Evolutionary conservation across 2,888 invertebrate genomes (phyloP).

Genomic region (Stictocephala bisonia): DNA sequence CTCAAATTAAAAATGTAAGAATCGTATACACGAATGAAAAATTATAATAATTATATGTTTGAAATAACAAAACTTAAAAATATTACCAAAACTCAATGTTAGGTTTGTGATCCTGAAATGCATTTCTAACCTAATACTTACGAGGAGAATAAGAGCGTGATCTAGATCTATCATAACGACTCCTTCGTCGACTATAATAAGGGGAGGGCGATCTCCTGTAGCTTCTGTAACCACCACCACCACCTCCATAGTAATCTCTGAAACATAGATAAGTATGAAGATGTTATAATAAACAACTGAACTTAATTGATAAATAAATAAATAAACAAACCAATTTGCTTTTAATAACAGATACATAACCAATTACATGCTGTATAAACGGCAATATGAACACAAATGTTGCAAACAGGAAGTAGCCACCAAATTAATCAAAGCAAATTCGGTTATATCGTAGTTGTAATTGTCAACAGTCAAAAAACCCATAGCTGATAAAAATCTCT

Average conservation of each 20-base stretch:
- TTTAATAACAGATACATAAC: not conserved
- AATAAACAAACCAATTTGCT: too few relatives aligned
- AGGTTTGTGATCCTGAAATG: too few relatives aligned
- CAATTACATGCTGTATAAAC: not conserved
- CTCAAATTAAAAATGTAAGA: too few relatives aligned
- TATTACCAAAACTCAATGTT: too few relatives aligned
- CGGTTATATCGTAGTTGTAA: slow-evolving; percentile 6
- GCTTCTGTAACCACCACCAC: slow-evolving; percentile 67
- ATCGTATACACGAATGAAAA: too few relatives aligned
- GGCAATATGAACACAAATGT: not conserved
- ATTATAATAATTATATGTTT: too few relatives aligned
- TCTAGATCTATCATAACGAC: slow-evolving; percentile 79
- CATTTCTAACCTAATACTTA: slow-evolving; percentile 70
- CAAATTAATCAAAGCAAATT: slow-evolving; percentile 16
- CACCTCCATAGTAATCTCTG: slow-evolving; percentile 66
- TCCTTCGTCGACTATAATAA: slow-evolving; percentile 73
- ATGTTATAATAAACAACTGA: not conserved
- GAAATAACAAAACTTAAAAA: too few relatives aligned
- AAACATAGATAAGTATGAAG: slow-evolving; percentile 51
- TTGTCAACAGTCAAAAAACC: not conserved
- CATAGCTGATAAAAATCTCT: not conserved
- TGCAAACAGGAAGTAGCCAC: too few relatives aligned
- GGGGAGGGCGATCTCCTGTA: slow-evolving; percentile 78
- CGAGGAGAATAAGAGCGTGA: slow-evolving; percentile 83
- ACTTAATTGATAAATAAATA: not conserved